phyloP scores from a whole-genome alignment of 2,797 vertebrate species.

The Picus viridis region DNA sequence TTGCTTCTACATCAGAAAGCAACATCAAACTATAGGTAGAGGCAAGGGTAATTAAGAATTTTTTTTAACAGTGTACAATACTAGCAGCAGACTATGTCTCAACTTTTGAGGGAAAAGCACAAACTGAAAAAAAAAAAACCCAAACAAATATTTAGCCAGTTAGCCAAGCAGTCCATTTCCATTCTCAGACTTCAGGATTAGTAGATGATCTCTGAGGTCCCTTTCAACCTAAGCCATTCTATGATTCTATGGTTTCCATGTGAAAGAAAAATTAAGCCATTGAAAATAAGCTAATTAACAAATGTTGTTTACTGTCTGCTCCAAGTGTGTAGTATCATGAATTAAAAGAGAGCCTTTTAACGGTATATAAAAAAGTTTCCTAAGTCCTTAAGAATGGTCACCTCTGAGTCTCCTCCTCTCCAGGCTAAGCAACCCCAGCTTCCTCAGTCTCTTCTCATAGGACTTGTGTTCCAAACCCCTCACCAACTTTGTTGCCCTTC shows the following conservation, averaged over 20 bases:
- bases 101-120: neutral
- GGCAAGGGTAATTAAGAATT: neutral
- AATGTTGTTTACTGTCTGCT: conserved; percentile 15
- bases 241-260: neutral
- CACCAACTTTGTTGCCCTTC: no score
- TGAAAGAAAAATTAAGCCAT: neutral
- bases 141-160: neutral
- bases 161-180: neutral
- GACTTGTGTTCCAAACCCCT: no score
- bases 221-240: no score
- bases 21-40: neutral
- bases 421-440: no score
- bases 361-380: neutral
- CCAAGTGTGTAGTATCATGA: neutral
- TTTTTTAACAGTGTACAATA: neutral
- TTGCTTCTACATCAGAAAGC: neutral
- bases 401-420: no score
- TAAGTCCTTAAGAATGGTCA: neutral
- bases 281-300: conserved; percentile 18
- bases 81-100: neutral
- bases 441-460: no score
- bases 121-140: neutral
- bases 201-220: no score
- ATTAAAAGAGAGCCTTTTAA: neutral
- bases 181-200: neutral